These are phyloP conservation scores for Coboldia fuscipes DNA, from an alignment of 1,140 invertebrate genomes.

Conservation along the genomic window DNA sequence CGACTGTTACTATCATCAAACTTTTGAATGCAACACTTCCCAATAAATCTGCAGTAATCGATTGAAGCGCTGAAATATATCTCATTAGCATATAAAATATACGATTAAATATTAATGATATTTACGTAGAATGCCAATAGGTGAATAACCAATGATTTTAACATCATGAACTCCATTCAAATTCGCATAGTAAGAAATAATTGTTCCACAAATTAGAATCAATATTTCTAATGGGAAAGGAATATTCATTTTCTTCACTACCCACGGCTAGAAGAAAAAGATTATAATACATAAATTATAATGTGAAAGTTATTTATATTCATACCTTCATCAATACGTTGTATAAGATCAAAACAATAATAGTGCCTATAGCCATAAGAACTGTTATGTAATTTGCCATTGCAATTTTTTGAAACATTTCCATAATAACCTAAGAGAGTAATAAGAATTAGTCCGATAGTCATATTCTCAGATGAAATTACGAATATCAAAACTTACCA, in stretches of 20 bases:
- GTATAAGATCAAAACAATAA: slow-evolving; percentile 30
- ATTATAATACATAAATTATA: too few relatives aligned
- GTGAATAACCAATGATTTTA: slow-evolving; percentile 42
- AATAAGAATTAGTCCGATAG: too few relatives aligned
- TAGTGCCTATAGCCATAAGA: slow-evolving; percentile 5
- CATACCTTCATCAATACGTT: slow-evolving; percentile 30
- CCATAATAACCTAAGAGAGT: too few relatives aligned
- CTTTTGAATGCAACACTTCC: slow-evolving; percentile 20
- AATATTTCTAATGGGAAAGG: slow-evolving; percentile 70
- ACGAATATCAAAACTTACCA: slow-evolving; percentile 30
- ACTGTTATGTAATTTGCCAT: slow-evolving; percentile 32
- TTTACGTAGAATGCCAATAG: slow-evolving; percentile 39
- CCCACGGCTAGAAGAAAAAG: too few relatives aligned
- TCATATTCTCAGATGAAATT: too few relatives aligned
- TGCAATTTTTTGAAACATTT: too few relatives aligned
- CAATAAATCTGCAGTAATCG: slow-evolving; percentile 18
- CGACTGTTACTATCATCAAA: slow-evolving; percentile 51
- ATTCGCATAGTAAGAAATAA: slow-evolving; percentile 34
- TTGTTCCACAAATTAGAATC: slow-evolving; percentile 46
- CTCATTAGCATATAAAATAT: too few relatives aligned
- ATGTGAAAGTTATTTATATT: slow-evolving; percentile 31
- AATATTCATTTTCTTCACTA: too few relatives aligned
- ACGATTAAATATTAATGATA: too few relatives aligned
- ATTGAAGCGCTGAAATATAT: slow-evolving; percentile 10
- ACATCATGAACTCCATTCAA: slow-evolving; percentile 33